These are phyloP conservation scores for Tetramorium bicarinatum DNA, from an alignment of 2,888 invertebrate species.

Conservation along the genomic window DNA sequence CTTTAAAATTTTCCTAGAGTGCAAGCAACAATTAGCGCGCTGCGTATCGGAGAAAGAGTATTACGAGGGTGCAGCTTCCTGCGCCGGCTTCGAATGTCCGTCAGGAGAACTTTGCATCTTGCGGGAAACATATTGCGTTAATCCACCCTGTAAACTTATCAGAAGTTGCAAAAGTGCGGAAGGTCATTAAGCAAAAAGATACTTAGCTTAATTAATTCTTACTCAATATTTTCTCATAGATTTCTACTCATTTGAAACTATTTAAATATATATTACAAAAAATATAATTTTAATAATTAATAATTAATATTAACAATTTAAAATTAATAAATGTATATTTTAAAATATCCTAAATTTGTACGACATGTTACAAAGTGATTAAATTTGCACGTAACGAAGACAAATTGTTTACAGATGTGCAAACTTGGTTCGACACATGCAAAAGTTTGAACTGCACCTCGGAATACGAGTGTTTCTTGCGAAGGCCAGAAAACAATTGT, in stretches of 20 bases:
- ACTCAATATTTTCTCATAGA: neutral
- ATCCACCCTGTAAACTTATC: slow-evolving; percentile 80
- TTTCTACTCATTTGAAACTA: neutral
- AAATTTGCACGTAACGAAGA: neutral
- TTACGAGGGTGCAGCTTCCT: slow-evolving; percentile 77
- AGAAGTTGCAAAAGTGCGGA: slow-evolving; percentile 76
- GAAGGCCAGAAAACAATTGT: slow-evolving; percentile 75
- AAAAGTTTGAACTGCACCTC: slow-evolving; percentile 78
- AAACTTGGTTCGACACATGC: slow-evolving; percentile 76
- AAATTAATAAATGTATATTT: neutral
- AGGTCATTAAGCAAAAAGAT: slow-evolving; percentile 68
- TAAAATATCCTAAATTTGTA: neutral
- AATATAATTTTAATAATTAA: neutral
- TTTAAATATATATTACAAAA: neutral
- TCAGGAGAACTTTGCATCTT: slow-evolving; percentile 79
- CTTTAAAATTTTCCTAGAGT: slow-evolving; percentile 66
- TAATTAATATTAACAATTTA: neutral
- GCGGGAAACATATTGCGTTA: slow-evolving; percentile 76
- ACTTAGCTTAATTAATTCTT: neutral
- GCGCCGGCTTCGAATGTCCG: slow-evolving; percentile 78
- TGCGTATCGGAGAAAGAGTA: slow-evolving; percentile 79
- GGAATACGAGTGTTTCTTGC: slow-evolving; percentile 80
- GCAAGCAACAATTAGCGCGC: slow-evolving; percentile 77
- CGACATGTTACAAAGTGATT: neutral
- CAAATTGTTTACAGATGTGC: slow-evolving; percentile 71